These are phyloP conservation scores for Camponotus fellah DNA, from an alignment of 2,888 invertebrate genomes.

Conservation along the genomic window DNA sequence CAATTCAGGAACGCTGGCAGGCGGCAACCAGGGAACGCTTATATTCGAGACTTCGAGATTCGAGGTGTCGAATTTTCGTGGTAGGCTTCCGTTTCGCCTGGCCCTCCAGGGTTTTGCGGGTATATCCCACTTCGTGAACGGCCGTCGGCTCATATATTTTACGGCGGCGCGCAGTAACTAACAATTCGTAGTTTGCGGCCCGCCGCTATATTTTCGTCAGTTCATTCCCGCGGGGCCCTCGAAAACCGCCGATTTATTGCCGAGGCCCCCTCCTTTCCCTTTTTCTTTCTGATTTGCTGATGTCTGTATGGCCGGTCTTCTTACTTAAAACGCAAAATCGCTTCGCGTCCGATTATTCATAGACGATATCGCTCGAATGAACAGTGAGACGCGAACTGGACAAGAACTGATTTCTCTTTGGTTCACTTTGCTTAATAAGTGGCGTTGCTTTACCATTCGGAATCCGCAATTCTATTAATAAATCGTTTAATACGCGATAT, in stretches of 20 bases:
- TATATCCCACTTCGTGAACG: constrained; percentile 67
- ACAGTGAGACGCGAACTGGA: neutral
- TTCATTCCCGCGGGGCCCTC: constrained; percentile 81
- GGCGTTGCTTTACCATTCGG: neutral
- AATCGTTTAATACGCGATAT: neutral
- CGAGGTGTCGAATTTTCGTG: constrained; percentile 65
- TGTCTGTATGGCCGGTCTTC: constrained; percentile 61
- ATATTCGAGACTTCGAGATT: constrained; percentile 45
- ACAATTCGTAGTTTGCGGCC: constrained; percentile 84
- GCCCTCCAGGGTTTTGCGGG: constrained; percentile 69
- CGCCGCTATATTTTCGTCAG: constrained; percentile 84
- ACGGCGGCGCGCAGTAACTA: constrained; percentile 82
- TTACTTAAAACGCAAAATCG: constrained; percentile 65
- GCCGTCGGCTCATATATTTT: constrained; percentile 81
- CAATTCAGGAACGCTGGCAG: constrained; percentile 24
- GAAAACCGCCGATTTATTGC: constrained; percentile 83
- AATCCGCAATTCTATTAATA: neutral
- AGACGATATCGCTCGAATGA: constrained; percentile 36
- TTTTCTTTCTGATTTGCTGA: constrained; percentile 39
- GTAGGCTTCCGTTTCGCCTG: constrained; percentile 56
- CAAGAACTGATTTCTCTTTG: neutral
- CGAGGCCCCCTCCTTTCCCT: constrained; percentile 58
- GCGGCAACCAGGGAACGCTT: constrained; percentile 38
- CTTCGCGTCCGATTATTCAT: constrained; percentile 60
- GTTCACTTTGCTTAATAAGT: neutral